Evolutionary conservation across 1,140 invertebrate genomes (phyloP), one percentile per base, ranked within the genome.

Genomic region (Catajapyx aquilonaris): DNA sequence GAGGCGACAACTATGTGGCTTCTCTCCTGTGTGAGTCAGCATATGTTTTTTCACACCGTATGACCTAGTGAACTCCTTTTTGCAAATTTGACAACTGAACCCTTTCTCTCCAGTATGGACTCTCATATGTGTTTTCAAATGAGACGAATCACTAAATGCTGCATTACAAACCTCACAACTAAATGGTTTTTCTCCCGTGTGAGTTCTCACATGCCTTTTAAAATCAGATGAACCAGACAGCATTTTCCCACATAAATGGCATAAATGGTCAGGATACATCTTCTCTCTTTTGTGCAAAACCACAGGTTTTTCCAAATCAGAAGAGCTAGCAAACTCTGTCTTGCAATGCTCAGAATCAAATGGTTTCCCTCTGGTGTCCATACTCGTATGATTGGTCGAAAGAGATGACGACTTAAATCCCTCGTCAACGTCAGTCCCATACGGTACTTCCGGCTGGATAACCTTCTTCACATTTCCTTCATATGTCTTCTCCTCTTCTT

Each of bases 101-200:
- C 69, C 69, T 28, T 63, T 59, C 37, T 66, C 65, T 23, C 67
- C 66, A 67, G 65, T 37, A 62, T n/a, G n/a, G n/a, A n/a, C n/a
- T n/a, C n/a, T n/a, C n/a, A n/a, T n/a, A n/a, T n/a, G n/a, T n/a
- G n/a, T 57, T 3, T 58, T 52, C 17, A 65, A 47, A 45, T 65
- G 66, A 35, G 59, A 59, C 34, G 59, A 57, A 16, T 60, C 60
- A 10, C 52, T 50, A 44, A 68, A 68, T 16, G 48, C 48, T 38
- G 63, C 64, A 7, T 54, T 50, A 41, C 65, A 69, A 35, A 58
- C 58, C 20, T 60, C 49, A 44, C 66, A 69, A 31, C 57, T n/a
- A n/a, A n/a, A n/a, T n/a, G n/a, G n/a, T n/a, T n/a, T n/a, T n/a
- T n/a, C n/a, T n/a, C n/a, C n/a, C n/a, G n/a, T n/a, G n/a, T n/a